Evolutionary conservation across 2,113 vertebrate genomes (phyloP).

Genomic region (Ahaetulla prasina): DNA sequence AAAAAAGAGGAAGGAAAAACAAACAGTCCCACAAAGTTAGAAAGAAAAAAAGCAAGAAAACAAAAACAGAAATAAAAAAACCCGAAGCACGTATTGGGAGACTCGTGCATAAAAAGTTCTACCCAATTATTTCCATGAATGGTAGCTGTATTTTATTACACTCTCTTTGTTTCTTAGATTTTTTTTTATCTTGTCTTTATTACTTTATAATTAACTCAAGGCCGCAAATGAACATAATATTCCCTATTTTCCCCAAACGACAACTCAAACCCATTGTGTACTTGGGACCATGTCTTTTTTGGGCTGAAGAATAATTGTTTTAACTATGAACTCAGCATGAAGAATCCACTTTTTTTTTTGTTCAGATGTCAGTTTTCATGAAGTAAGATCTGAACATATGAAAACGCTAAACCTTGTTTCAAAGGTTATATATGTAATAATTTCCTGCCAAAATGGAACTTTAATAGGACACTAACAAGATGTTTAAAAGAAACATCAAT

Average conservation of each 20-base stretch:
- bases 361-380: background rate
- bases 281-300: background rate
- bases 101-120: background rate
- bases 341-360: background rate
- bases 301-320: background rate
- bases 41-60: background rate
- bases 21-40: background rate
- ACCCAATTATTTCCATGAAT: background rate
- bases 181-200: background rate
- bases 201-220: background rate
- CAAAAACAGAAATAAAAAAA: background rate
- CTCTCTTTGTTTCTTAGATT: background rate
- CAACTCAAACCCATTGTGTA: background rate
- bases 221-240: background rate
- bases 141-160: background rate
- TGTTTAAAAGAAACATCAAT: background rate
- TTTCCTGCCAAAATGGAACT: background rate
- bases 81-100: background rate
- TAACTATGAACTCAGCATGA: background rate
- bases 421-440: background rate
- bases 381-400: background rate
- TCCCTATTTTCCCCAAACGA: background rate
- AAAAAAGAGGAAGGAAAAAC: background rate
- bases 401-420: background rate
- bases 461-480: background rate